phyloP scores from a whole-genome alignment of 2,888 invertebrate species.

The Erebia palarica region DNA sequence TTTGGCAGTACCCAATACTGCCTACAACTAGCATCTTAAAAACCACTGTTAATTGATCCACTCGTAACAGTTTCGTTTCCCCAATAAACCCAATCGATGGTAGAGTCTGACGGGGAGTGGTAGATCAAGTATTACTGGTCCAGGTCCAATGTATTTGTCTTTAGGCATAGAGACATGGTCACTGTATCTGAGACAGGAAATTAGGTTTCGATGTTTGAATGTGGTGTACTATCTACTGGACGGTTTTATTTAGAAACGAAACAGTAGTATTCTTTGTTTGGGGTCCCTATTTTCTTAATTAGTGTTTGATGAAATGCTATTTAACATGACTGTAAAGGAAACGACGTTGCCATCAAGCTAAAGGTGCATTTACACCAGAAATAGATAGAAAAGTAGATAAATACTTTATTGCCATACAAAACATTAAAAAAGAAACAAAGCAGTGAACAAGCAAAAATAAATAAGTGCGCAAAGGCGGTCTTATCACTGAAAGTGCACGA shows the following conservation, averaged over 20 bases:
- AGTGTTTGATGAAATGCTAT: no score
- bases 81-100: slow-evolving; percentile 27
- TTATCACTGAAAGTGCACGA: no score
- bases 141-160: slow-evolving; percentile 69
- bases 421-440: no score
- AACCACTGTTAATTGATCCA: slow-evolving; percentile 35
- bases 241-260: slow-evolving; percentile 46
- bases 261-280: not conserved
- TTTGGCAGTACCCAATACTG: slow-evolving; percentile 38
- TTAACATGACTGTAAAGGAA: not conserved
- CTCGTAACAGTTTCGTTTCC: slow-evolving; percentile 35
- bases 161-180: slow-evolving; percentile 66
- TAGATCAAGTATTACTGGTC: slow-evolving; percentile 54
- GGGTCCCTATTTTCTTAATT: no score
- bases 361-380: no score
- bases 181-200: slow-evolving; percentile 80
- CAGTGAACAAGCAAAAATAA: no score
- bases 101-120: slow-evolving; percentile 33
- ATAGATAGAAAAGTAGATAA: no score
- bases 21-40: slow-evolving; percentile 20
- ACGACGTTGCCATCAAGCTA: no score
- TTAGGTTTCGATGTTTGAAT: slow-evolving; percentile 79
- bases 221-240: slow-evolving; percentile 55
- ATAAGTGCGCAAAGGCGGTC: no score
- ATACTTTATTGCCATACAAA: no score